Base-by-base conservation (phyloP, 2,797 vertebrate genomes). In the Oreochromis mossambicus region DNA sequence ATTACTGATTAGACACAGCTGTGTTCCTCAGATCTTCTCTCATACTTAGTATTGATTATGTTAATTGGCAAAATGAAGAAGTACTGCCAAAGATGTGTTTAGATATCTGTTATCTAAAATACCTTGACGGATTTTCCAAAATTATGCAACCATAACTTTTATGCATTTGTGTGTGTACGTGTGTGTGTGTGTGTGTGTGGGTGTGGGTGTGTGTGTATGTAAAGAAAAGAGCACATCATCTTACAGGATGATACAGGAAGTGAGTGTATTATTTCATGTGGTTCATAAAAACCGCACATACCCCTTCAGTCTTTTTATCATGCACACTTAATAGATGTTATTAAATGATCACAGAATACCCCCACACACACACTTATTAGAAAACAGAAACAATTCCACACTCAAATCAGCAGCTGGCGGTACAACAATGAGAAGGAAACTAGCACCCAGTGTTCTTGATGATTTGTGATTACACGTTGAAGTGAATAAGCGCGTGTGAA, bases 211-310 rank as follows among this genome's bases (percentile, higher is more conserved):
- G 66, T 26, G n/a, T 11, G 19, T 12, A 13, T 11, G 6, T 55
- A 50, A 48, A 32, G 68, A 75, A 50, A 75, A 75, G 4, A 48
- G 4, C 26, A 48, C 26, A 32, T 50, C 68, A 13, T 50, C 17
- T 75, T 75, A 19, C 24, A 13, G 21, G 58, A 78, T 75, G 34
- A 51, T 13, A 76, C 50, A 86, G 79, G 91, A 91, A 86, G 79
- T 83, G 66, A 73, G 55, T 50, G 79, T 68, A 17, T 56, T 70
- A 55, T 12, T 80, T 88, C 61, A 86, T 89, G 46, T 85, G 79
- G 87, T 88, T 83, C 85, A 73, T 77, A 83, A 87, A 80, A 85
- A 56, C 55, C 19, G 3, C 58, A 81, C 17, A 73, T 13, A 26
- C 38, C 15, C 14, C n/a, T 43, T 29, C 29, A 41, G 43, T 58